Base-by-base conservation (phyloP, 2,888 invertebrate genomes). In the Abrostola triplasia region DNA sequence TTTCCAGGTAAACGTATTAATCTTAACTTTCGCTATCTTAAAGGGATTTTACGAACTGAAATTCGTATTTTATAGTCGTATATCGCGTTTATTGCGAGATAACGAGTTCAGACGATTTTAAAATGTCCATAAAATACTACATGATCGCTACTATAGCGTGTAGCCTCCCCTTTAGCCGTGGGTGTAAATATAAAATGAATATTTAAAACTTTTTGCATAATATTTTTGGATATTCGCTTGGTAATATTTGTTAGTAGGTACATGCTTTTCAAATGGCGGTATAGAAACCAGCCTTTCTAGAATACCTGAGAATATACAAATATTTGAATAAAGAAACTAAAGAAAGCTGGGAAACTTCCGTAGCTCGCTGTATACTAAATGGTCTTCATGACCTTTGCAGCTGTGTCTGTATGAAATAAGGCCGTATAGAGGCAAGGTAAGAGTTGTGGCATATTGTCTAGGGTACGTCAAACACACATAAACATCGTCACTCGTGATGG, bases 31-130 rank as follows among this genome's bases (percentile, higher is more conserved):
- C 13, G 9, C 13, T 35, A 62, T 62, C 38, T 58, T 56, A 50
- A 8, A 40, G 38, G 12, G 41, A 52, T 64, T 73, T 68, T 68
- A 71, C 50, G 59, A 62, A 75, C 55, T 58, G 41, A 58, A 66
- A 24, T 47, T 64, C 41, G 40, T 41, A 59, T 59, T 72, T 65
- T 64, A 77, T 65, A 61, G 63, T 47, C 47, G 6, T 67, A 71
- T 66, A 71, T 67, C 42, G 52, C 40, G 47, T 76, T 73, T 74
- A 68, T 71, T 53, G 38, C 71, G 48, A 64, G 59, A 76, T 76
- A 73, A 62, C 73, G 57, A 66, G 36, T 70, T 54, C 9, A 56
- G 54, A 54, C 12, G 55, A 67, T 66, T 73, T 73, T 64, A 62
- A 76, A 73, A 66, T 58, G 52, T 56, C 59, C 48, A 63, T 77